Conservation (phyloP, 2,797 vertebrate species). For the Lateolabrax maculatus region DNA sequence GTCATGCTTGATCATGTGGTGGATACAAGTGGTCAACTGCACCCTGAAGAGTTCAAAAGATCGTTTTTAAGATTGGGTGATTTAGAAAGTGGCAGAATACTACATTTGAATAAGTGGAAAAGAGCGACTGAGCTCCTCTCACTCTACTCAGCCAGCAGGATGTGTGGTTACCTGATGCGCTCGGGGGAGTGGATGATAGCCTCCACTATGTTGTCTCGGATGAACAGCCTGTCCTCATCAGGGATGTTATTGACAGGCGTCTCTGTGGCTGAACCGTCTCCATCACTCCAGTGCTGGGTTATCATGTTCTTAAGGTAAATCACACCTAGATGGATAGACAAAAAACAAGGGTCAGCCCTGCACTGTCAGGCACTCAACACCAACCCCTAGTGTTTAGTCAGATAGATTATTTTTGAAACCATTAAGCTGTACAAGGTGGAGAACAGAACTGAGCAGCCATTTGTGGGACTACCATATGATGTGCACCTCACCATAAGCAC, state of each 20-base stretch:
- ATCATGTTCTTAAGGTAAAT: conserved; percentile 99
- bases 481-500: neutral
- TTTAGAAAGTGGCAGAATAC: neutral
- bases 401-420: neutral
- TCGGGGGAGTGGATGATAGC: conserved; percentile 99
- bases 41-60: conserved; percentile 85
- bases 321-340: conserved; percentile 87
- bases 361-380: neutral
- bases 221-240: conserved; percentile 96
- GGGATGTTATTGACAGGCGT: conserved; percentile 94
- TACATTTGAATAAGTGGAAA: neutral
- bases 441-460: neutral
- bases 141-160: neutral
- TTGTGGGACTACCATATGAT: neutral
- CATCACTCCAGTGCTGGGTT: conserved; percentile 98
- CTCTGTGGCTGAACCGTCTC: conserved; percentile 89
- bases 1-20: conserved; percentile 99
- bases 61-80: conserved; percentile 25
- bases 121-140: neutral
- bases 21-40: conserved; percentile 98
- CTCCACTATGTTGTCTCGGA: conserved; percentile 98
- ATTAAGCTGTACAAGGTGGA: too few relatives aligned
- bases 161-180: conserved; percentile 91
- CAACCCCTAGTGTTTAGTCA: neutral
- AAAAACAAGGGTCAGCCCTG: conserved; percentile 11